Percentiles rank a stretch among this genome's conserved stretches.
These are phyloP conservation scores for Isurus oxyrinchus DNA, from an alignment of 2,113 vertebrate species.

Conservation along the genomic window DNA sequence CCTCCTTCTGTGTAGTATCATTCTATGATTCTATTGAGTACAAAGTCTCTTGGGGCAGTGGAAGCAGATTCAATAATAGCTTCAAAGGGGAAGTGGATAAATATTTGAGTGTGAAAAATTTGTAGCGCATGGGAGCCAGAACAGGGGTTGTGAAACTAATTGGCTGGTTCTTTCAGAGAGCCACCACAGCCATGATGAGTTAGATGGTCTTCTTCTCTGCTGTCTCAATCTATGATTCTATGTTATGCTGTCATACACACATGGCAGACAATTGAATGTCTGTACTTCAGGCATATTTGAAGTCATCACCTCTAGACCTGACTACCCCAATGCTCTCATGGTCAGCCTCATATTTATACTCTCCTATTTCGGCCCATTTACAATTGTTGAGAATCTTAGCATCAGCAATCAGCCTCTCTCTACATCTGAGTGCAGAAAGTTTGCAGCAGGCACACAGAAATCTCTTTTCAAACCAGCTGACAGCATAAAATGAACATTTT, in stretches of 20 bases:
- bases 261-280: not conserved
- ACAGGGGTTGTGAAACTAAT: too few relatives aligned
- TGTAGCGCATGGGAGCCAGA: too few relatives aligned
- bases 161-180: too few relatives aligned
- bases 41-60: too few relatives aligned
- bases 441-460: not conserved
- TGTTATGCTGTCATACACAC: not conserved
- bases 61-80: too few relatives aligned
- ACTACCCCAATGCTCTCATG: not conserved
- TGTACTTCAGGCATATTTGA: not conserved
- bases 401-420: not conserved
- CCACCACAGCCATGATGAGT: too few relatives aligned
- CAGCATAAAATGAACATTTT: not conserved
- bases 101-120: too few relatives aligned
- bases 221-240: not conserved
- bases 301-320: not conserved
- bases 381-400: not conserved
- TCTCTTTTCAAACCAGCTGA: not conserved
- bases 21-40: too few relatives aligned
- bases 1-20: too few relatives aligned
- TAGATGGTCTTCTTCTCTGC: not conserved
- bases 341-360: too few relatives aligned
- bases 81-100: too few relatives aligned
- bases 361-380: not conserved
- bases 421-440: not conserved